These are phyloP conservation scores for Danio aesculapii DNA, from an alignment of 2,797 vertebrate species.

Conservation along the genomic window DNA sequence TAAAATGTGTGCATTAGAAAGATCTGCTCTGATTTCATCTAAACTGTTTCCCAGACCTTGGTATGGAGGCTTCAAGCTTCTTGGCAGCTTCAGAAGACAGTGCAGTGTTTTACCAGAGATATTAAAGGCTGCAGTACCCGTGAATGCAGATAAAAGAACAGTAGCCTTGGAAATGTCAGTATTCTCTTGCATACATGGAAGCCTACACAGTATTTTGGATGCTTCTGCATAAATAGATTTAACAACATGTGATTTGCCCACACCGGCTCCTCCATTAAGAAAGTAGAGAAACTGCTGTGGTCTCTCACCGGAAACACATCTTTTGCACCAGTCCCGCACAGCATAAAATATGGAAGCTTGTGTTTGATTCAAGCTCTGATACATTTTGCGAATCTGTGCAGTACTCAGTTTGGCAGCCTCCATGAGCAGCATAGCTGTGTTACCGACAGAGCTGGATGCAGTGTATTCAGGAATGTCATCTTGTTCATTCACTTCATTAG, in stretches of 20 bases:
- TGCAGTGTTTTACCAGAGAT: slow-evolving; percentile 51
- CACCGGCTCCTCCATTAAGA: slow-evolving; percentile 46
- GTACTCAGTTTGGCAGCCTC: background rate
- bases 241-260: slow-evolving; percentile 52
- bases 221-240: slow-evolving; percentile 45
- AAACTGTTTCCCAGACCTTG: slow-evolving; percentile 46
- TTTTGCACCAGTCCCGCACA: slow-evolving; percentile 41
- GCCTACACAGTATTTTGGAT: slow-evolving; percentile 25
- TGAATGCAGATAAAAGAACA: slow-evolving; percentile 54
- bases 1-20: slow-evolving; percentile 55
- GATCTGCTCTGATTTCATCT: slow-evolving; percentile 47
- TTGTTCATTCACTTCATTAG: slow-evolving; percentile 25
- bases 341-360: slow-evolving; percentile 41
- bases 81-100: slow-evolving; percentile 39
- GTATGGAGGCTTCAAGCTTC: slow-evolving; percentile 44
- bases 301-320: slow-evolving; percentile 19
- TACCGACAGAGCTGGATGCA: background rate
- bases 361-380: slow-evolving; percentile 11
- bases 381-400: background rate
- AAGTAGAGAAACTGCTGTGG: slow-evolving; percentile 50
- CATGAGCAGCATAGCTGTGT: slow-evolving; percentile 7
- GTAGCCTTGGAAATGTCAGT: slow-evolving; percentile 24
- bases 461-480: slow-evolving; percentile 44
- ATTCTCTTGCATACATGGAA: slow-evolving; percentile 4
- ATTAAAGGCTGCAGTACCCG: slow-evolving; percentile 62